Percentiles rank a stretch among this genome's conserved stretches.
These are phyloP conservation scores for Hycleus phaleratus DNA, from an alignment of 1,140 invertebrate genomes.

Conservation along the genomic window DNA sequence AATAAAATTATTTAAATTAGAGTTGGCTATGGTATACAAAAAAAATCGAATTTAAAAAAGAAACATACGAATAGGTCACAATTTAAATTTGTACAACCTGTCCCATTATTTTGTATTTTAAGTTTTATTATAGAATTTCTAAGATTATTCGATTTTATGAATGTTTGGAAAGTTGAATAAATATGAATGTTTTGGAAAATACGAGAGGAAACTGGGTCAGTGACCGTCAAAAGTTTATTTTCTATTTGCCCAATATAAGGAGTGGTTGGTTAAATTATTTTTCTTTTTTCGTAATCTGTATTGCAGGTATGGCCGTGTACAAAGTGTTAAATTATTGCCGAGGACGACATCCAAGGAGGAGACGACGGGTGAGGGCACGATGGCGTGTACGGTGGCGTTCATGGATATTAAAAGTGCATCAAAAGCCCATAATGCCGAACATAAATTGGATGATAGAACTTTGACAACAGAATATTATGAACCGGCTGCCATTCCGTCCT, in stretches of 20 bases:
- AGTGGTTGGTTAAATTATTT: neutral
- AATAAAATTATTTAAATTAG: no score
- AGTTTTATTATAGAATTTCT: neutral
- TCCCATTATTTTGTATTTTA: neutral
- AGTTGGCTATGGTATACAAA: no score
- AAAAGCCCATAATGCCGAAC: slow-evolving; percentile 84
- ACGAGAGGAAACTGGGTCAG: neutral
- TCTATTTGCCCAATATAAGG: neutral
- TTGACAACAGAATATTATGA: slow-evolving; percentile 91
- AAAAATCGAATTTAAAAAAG: neutral
- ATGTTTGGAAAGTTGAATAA: no score
- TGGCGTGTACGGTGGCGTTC: slow-evolving; percentile 85
- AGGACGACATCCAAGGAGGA: slow-evolving; percentile 44
- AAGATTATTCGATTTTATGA: neutral
- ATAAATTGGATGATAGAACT: slow-evolving; percentile 76
- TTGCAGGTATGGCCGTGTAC: slow-evolving; percentile 88
- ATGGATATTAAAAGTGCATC: slow-evolving; percentile 94
- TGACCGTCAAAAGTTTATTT: neutral
- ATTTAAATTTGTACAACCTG: neutral
- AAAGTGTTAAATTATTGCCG: slow-evolving; percentile 86
- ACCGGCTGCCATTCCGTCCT: slow-evolving; percentile 63
- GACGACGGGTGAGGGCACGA: slow-evolving; percentile 43
- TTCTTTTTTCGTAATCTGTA: neutral
- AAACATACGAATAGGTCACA: neutral
- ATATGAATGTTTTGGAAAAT: no score